phyloP scores from a whole-genome alignment of 2,888 invertebrate species.

The Rhingia rostrata region DNA sequence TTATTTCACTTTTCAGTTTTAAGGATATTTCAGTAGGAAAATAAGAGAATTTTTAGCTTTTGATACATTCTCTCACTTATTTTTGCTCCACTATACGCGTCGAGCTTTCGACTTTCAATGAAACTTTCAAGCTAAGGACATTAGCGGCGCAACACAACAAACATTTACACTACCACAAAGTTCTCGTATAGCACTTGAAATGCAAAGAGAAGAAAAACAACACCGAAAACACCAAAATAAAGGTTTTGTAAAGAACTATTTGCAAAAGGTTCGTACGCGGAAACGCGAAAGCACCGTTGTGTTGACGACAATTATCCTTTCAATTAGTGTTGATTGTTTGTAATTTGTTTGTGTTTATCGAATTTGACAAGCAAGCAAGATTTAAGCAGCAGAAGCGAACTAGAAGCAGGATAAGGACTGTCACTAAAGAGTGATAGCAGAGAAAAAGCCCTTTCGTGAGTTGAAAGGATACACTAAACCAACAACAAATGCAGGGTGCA shows the following conservation, averaged over 20 bases:
- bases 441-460: conserved; percentile 60
- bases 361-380: conserved; percentile 62
- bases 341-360: conserved; percentile 28
- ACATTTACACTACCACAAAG: conserved; percentile 45
- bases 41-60: conserved; percentile 39
- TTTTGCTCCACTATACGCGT: conserved; percentile 10
- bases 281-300: conserved; percentile 10
- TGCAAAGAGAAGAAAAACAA: conserved; percentile 14
- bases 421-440: conserved; percentile 61
- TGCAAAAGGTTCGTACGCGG: background rate
- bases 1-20: background rate
- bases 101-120: conserved; percentile 31
- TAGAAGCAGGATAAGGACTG: conserved; percentile 68
- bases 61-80: background rate
- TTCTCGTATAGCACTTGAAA: conserved; percentile 35
- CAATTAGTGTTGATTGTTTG: conserved; percentile 27
- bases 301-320: conserved; percentile 12
- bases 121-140: conserved; percentile 41
- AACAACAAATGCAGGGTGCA: conserved; percentile 54
- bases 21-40: conserved; percentile 1
- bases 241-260: background rate
- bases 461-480: conserved; percentile 37
- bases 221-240: conserved; percentile 25
- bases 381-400: conserved; percentile 67
- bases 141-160: conserved; percentile 47